Conservation (phyloP, 2,797 vertebrate genomes). For the Danio albolineatus region DNA sequence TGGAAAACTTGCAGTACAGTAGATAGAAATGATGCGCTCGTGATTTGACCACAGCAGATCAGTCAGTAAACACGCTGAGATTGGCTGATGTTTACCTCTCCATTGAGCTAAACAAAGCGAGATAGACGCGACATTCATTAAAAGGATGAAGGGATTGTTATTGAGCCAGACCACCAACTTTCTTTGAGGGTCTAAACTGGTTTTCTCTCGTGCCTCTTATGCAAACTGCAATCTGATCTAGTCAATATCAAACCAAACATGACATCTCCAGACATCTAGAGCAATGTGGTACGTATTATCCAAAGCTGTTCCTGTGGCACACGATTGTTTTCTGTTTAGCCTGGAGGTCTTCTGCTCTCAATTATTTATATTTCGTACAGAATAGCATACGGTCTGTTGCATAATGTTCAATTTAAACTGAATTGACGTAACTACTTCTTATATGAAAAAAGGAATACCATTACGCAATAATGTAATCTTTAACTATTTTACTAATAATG, state of each 20-base stretch:
- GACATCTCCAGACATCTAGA: neutral
- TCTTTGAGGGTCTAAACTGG: neutral
- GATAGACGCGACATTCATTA: constrained; percentile 8
- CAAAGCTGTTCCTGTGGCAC: constrained; percentile 15
- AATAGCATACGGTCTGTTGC: neutral
- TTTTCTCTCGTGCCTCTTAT: neutral
- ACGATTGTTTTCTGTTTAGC: constrained; percentile 11
- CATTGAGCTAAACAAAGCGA: neutral
- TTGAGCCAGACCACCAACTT: constrained; percentile 5
- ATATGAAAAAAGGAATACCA: no score
- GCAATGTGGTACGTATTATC: constrained; percentile 19
- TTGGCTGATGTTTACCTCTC: neutral
- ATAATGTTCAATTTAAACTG: neutral
- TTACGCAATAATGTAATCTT: no score
- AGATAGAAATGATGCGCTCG: neutral
- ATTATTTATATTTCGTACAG: neutral
- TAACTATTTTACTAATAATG: no score
- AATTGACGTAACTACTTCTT: neutral
- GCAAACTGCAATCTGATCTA: constrained; percentile 9
- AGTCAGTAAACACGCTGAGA: constrained; percentile 28
- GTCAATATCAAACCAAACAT: neutral
- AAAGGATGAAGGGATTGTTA: neutral
- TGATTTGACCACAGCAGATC: neutral
- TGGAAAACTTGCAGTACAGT: constrained; percentile 1
- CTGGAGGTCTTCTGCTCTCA: neutral